Evolutionary conservation across 2,888 invertebrate genomes (phyloP).

Genomic region (Cabera pusaria): DNA sequence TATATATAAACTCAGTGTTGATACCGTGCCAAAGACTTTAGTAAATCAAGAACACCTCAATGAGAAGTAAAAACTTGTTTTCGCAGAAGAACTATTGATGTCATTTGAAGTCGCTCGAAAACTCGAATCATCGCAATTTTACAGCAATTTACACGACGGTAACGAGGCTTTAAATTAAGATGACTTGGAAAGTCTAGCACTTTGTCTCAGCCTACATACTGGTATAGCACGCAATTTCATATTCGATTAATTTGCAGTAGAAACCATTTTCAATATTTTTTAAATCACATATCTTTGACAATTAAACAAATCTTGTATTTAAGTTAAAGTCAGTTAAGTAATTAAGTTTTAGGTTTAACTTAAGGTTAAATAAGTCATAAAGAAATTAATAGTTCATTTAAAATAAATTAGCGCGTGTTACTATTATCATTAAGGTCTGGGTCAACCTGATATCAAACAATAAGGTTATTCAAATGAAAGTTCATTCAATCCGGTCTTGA

Average conservation of each 20-base stretch:
- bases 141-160: slow-evolving; percentile 36
- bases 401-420: too few relatives aligned
- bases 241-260: too few relatives aligned
- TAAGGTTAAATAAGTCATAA: too few relatives aligned
- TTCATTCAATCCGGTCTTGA: slow-evolving; percentile 20
- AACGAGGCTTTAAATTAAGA: slow-evolving; percentile 34
- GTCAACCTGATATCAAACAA: slow-evolving; percentile 12
- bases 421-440: slow-evolving; percentile 14
- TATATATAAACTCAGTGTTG: slow-evolving; percentile 21
- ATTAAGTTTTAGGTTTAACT: too few relatives aligned
- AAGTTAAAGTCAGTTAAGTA: too few relatives aligned
- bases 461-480: slow-evolving; percentile 23
- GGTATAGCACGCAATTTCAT: slow-evolving; percentile 17
- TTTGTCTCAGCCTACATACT: slow-evolving; percentile 26
- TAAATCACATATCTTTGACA: too few relatives aligned
- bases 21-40: slow-evolving; percentile 37
- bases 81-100: too few relatives aligned
- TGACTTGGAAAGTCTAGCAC: slow-evolving; percentile 34
- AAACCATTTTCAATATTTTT: too few relatives aligned
- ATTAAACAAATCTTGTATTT: too few relatives aligned
- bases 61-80: slow-evolving; percentile 21
- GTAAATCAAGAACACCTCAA: slow-evolving; percentile 25
- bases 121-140: slow-evolving; percentile 40
- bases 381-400: too few relatives aligned
- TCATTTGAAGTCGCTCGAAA: slow-evolving; percentile 35